Percentiles rank a stretch among this genome's conserved stretches.
Evolutionary conservation across 2,113 vertebrate species (phyloP).

Genomic region (Gnathonemus echidnorhynchus): DNA sequence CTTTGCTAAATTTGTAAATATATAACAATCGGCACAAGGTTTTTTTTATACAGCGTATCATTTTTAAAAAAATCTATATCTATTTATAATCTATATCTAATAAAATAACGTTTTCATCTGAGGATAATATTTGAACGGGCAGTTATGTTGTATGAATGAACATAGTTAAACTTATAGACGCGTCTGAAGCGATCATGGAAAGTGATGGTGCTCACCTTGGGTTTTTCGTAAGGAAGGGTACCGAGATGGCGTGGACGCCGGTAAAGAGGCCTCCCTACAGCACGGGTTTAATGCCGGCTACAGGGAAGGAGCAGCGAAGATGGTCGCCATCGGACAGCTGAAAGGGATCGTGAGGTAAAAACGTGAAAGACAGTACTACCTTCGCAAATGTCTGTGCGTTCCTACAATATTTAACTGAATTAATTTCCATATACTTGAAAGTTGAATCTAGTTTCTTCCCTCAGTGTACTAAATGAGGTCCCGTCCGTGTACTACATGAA

Average conservation of each 20-base stretch:
- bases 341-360: conserved; percentile 79
- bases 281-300: conserved; percentile 79
- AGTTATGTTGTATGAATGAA: background rate
- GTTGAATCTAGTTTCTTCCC: background rate
- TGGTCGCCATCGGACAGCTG: conserved; percentile 68
- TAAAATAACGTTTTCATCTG: background rate
- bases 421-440: background rate
- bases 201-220: background rate
- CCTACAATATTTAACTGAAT: background rate
- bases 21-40: background rate
- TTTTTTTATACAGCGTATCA: background rate
- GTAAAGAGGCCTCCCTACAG: conserved; percentile 75
- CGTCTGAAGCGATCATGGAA: background rate
- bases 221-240: conserved; percentile 76
- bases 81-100: background rate
- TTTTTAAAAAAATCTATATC: background rate
- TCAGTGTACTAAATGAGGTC: background rate
- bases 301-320: conserved; percentile 64
- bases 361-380: background rate
- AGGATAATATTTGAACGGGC: background rate
- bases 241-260: conserved; percentile 77
- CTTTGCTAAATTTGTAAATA: background rate
- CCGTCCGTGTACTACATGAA: background rate
- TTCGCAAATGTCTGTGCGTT: background rate
- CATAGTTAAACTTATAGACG: background rate